These are phyloP conservation scores for Oncorhynchus masou DNA, from an alignment of 2,113 vertebrate species.

Conservation along the genomic window DNA sequence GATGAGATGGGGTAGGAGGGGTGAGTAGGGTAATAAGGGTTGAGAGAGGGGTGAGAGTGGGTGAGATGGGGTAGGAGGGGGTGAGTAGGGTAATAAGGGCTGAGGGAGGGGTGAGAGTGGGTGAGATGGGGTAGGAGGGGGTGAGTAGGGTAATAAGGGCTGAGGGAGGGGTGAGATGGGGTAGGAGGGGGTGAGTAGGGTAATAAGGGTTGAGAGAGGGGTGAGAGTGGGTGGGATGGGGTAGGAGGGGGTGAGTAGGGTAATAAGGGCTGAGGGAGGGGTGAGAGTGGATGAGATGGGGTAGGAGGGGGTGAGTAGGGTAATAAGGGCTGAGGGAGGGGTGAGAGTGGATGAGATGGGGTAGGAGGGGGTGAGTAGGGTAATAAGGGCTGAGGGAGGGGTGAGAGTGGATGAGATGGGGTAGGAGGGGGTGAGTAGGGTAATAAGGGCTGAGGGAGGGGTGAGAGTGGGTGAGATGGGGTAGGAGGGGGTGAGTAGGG, in stretches of 20 bases:
- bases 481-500: constrained; percentile 56
- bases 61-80: not conserved
- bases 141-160: too few species aligned
- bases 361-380: not conserved
- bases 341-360: constrained; percentile 34
- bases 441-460: not conserved
- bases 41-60: constrained; percentile 36
- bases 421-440: too few species aligned
- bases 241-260: not conserved
- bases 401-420: too few species aligned
- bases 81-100: constrained; percentile 15
- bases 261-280: not conserved
- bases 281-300: not conserved
- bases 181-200: constrained; percentile 40
- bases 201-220: constrained; percentile 22
- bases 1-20: too few species aligned
- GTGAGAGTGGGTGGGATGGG: constrained; percentile 15
- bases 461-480: not conserved
- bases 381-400: constrained; percentile 22
- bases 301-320: not conserved
- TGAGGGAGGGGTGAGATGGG: constrained; percentile 7
- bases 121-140: too few species aligned
- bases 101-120: constrained; percentile 2
- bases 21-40: not conserved
- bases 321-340: constrained; percentile 1